Conservation (phyloP, 2,888 invertebrate genomes). For the Drosophila nigricruria region DNA sequence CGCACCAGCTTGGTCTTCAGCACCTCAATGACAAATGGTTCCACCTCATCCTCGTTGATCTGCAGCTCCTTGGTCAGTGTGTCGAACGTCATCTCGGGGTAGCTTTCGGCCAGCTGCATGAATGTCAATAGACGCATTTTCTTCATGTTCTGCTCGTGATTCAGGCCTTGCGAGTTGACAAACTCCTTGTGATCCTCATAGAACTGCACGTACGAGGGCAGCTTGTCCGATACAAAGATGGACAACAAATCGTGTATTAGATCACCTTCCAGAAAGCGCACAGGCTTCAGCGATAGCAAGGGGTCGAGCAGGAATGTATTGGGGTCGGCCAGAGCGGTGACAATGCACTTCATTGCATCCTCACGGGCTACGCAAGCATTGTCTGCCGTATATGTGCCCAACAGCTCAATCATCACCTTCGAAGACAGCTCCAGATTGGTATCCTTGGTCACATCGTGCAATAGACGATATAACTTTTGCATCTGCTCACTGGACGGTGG, state of each 20-base stretch:
- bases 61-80: slow-evolving; percentile 95
- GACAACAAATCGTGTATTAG: slow-evolving; percentile 96
- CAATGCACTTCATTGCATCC: slow-evolving; percentile 98
- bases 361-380: slow-evolving; percentile 98
- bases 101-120: slow-evolving; percentile 98
- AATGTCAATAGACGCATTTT: slow-evolving; percentile 98
- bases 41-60: slow-evolving; percentile 94
- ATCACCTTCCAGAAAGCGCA: slow-evolving; percentile 97
- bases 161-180: slow-evolving; percentile 92
- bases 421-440: slow-evolving; percentile 95
- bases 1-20: slow-evolving; percentile 96
- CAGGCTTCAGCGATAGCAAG: slow-evolving; percentile 95
- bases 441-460: slow-evolving; percentile 95
- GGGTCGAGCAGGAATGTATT: slow-evolving; percentile 98
- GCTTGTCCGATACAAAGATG: slow-evolving; percentile 97
- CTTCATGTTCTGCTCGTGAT: slow-evolving; percentile 97
- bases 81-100: slow-evolving; percentile 96
- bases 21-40: slow-evolving; percentile 98
- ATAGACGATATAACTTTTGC: slow-evolving; percentile 94
- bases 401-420: slow-evolving; percentile 97
- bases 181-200: slow-evolving; percentile 97
- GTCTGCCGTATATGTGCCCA: slow-evolving; percentile 98
- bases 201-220: slow-evolving; percentile 96
- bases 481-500: slow-evolving; percentile 95
- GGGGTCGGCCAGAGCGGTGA: slow-evolving; percentile 97